These are phyloP conservation scores for Panopea generosa DNA, from an alignment of 2,888 invertebrate species.

Conservation along the genomic window DNA sequence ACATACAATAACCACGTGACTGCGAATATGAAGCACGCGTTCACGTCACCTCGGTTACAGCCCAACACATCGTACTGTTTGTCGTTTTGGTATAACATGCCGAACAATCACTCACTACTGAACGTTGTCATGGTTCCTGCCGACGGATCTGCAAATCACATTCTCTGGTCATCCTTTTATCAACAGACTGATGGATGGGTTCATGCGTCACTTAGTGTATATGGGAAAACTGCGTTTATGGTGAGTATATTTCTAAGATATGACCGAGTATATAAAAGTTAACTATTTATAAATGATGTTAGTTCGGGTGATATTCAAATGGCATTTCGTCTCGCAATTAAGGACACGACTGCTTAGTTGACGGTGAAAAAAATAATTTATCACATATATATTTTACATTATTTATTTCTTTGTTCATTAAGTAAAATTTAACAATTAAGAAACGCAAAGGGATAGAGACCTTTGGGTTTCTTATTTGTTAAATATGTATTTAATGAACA, in stretches of 20 bases:
- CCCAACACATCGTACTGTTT: constrained; percentile 4
- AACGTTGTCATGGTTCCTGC: neutral
- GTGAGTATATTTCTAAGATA: constrained; percentile 2
- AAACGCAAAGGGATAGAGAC: no score
- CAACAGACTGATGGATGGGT: constrained; percentile 4
- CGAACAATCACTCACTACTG: constrained; percentile 1
- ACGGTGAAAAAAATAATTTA: no score
- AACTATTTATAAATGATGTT: no score
- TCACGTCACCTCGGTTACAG: neutral
- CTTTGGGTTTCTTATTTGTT: no score
- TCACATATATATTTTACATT: no score
- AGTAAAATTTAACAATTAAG: no score
- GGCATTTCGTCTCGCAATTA: no score
- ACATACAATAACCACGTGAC: constrained; percentile 16
- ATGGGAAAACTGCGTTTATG: neutral
- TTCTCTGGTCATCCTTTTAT: neutral
- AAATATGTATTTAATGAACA: no score
- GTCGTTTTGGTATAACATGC: constrained; percentile 21
- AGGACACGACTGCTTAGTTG: no score
- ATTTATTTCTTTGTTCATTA: no score
- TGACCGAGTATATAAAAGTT: no score
- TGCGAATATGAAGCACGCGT: neutral
- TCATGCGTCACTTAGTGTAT: neutral
- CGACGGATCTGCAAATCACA: neutral
- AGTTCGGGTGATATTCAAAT: no score